Evolutionary conservation across 2,888 invertebrate species (phyloP).

Genomic region (Drosophila kambysellisi): DNA sequence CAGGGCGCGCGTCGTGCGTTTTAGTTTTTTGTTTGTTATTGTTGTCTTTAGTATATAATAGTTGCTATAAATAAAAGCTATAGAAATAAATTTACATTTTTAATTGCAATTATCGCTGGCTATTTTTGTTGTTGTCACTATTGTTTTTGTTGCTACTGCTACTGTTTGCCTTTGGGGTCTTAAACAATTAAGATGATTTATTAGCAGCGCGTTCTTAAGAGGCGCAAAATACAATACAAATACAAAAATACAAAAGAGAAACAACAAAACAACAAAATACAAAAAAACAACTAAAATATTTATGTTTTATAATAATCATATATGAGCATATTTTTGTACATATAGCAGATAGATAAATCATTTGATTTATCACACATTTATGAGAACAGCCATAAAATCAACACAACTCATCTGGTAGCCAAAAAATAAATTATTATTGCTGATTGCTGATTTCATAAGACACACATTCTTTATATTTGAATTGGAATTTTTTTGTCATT

Average conservation of each 20-base stretch:
- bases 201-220: conserved; percentile 73
- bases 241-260: conserved; percentile 24
- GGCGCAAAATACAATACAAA: conserved; percentile 42
- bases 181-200: conserved; percentile 76
- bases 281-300: conserved; percentile 55
- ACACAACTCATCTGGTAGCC: conserved; percentile 53
- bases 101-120: conserved; percentile 77
- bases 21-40: conserved; percentile 36
- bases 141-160: conserved; percentile 43
- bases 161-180: conserved; percentile 77
- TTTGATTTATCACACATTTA: conserved; percentile 66
- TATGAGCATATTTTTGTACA: conserved; percentile 27
- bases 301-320: conserved; percentile 61
- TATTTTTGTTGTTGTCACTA: conserved; percentile 45
- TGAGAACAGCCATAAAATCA: conserved; percentile 53
- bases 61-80: conserved; percentile 77
- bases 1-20: conserved; percentile 71
- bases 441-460: conserved; percentile 64
- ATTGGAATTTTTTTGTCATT: conserved; percentile 6
- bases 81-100: conserved; percentile 78
- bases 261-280: conserved; percentile 33
- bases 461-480: conserved; percentile 23
- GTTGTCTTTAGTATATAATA: conserved; percentile 29
- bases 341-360: conserved; percentile 35
- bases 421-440: conserved; percentile 27